Base-by-base conservation (phyloP, 2,113 vertebrate species). In the Epinephelus cyanopodus region DNA sequence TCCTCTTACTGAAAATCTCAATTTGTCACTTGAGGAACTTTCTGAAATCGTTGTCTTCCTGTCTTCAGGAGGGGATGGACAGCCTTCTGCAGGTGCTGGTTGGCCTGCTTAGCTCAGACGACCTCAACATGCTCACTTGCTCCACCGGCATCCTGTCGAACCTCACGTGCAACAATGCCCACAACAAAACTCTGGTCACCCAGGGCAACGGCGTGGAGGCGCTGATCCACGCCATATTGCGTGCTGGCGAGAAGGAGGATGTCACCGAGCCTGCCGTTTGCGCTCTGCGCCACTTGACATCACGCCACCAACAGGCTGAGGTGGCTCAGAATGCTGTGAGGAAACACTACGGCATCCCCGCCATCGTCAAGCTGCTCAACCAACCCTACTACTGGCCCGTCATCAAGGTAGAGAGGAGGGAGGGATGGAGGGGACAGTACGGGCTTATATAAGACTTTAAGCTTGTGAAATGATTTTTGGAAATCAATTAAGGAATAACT, bases 141-240 rank as follows among this genome's bases (percentile, higher is more conserved):
- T 95, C 98, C 86, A 98, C 98, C 0, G 98, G 98, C 76, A 97
- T 98, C 53, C 96, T 99, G 76, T 99, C 98, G 67, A 99, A 99
- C 93, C 96, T 99, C 78, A 99, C 98, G 1, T 99, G 98, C 95
- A 99, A 99, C 96, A 99, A 99, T 58, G 95, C 95, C 89, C 95
- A 97, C 94, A 99, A 99, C 89, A 99, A 99, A 94, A 96, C 96
- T 0, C 96, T 97, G 92, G 98, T 99, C 87, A 98, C 97, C 0
- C 97, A 98, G 95, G 96, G 92, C 1, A 98, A 98, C 0, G 98
- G 98, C 0, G 96, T 99, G 7, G 98, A 99, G 92, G 95, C 97
- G 0, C 96, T 99, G 83, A 98, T 99, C 92, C 97, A 98, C 1
- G 96, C 97, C 91, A 97, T 99, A 64, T 84, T 98, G 90, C 96